Evolutionary conservation across 2,888 invertebrate genomes (phyloP), one percentile per base, ranked within the genome.

Genomic region (Microchrysa polita): DNA sequence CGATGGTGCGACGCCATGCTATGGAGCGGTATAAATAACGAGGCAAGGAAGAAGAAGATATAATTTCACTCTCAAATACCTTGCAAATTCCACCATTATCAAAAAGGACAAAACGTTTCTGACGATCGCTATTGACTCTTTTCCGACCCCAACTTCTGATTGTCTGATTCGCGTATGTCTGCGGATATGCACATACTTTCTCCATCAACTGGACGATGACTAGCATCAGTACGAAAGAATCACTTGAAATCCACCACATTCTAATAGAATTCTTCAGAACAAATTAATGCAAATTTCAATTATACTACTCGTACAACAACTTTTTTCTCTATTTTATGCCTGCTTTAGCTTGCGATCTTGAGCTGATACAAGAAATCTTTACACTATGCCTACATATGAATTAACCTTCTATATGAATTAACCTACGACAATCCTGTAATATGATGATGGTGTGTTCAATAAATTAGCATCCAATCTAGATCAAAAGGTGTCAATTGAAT

Each of bases 81-180:
- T 69, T 69, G 5, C 9, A 55, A 55, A 69, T 12, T 40, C 69
- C 69, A 12, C 69, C 69, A 69, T 55, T 55, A 5, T 69, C 57
- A 14, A n/a, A 69, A 27, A 53, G 1, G 10, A 69, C 14, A 57
- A 69, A 69, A 2, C 69, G 55, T 40, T 69, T 69, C 16, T 69
- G 52, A 18, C 48, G 65, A 65, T 48, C 12, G 44, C 9, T 40
- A 7, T n/a, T 23, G 10, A n/a, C 20, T 57, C 20, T 57, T 34
- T 61, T 40, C 22, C 10, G 20, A 20, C 12, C 14, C 63, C 18
- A 63, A 18, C 18, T 12, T 48, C n/a, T 65, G 7, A 18, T 48
- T 12, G 2, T 23, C n/a, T n/a, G 55, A 10, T 55, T 55, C 14
- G n/a, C 14, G 27, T 22, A n/a, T n/a, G n/a, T n/a, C n/a, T n/a